Evolutionary conservation across 2,113 vertebrate species (phyloP).

Genomic region (Noctilio leporinus): DNA sequence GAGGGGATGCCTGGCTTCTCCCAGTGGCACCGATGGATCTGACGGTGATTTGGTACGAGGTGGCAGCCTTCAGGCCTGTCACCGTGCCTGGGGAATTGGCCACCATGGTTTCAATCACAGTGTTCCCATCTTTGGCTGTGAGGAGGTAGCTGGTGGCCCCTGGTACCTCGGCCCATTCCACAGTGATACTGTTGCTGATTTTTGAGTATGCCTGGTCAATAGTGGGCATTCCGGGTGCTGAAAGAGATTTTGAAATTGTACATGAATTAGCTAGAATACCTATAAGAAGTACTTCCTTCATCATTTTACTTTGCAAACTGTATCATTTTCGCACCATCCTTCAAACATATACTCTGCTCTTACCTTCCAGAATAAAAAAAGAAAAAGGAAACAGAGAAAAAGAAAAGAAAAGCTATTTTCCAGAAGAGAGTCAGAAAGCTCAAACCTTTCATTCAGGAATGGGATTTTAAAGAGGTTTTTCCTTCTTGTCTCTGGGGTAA

Average conservation of each 20-base stretch:
- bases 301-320: neutral
- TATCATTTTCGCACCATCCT: neutral
- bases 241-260: constrained; percentile 27
- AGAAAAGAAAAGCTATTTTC: neutral
- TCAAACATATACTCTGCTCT: neutral
- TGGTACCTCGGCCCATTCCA: constrained; percentile 84
- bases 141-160: constrained; percentile 88
- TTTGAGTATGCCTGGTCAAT: constrained; percentile 90
- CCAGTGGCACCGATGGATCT: constrained; percentile 86
- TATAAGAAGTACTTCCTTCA: neutral
- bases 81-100: constrained; percentile 85
- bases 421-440: neutral
- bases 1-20: constrained; percentile 86
- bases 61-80: constrained; percentile 82
- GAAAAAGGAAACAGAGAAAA: neutral
- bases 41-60: constrained; percentile 85
- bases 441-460: neutral
- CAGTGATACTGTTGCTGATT: constrained; percentile 89
- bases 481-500: neutral
- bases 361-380: neutral
- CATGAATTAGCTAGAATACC: neutral
- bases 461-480: neutral
- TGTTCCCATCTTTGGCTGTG: constrained; percentile 78
- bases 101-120: constrained; percentile 82
- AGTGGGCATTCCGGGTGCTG: constrained; percentile 87